Base-by-base conservation (phyloP, 2,113 vertebrate species). In the Capreolus pygargus region DNA sequence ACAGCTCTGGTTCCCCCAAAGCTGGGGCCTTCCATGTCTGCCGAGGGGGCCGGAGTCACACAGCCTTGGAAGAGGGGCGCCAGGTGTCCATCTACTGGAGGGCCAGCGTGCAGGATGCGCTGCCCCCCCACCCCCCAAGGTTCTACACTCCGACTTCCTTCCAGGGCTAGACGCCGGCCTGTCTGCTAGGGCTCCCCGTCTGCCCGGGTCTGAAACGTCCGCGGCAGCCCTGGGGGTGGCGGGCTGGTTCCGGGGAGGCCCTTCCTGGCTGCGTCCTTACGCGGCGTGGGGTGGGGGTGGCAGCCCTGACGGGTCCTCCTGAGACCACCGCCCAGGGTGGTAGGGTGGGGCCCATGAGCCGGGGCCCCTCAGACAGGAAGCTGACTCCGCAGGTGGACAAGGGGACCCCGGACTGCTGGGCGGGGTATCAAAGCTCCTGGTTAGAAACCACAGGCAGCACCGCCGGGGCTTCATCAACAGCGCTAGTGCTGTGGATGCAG, bases 211-310 rank as follows among this genome's bases (percentile, higher is more conserved):
- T 36, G n/a, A 70, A 19, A 70, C 0, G 5, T 39, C n/a, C 5
- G 5, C 4, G 5, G 67, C n/a, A 70, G 19, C n/a, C 64, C 67
- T 36, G n/a, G 67, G 67, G n/a, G 19, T 0, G 2, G 67, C 1
- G 0, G n/a, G 67, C n/a, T 2, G 19, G n/a, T 70, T 36, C 67
- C 5, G 0, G 5, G 64, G 19, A 70, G 67, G 67, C n/a, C 9
- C 67, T 19, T 70, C n/a, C n/a, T 70, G 67, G 67, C n/a, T 70
- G n/a, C 2, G 0, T 70, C 67, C 19, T 70, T n/a, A 70, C 0
- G 5, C 0, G 9, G 9, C 2, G 0, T 9, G 0, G n/a, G n/a
- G 67, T 0, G 5, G 67, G 64, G n/a, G n/a, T 5, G 1, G 19
- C 64, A 36, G 64, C n/a, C n/a, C 64, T 36, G 64, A n/a, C 0